Percentiles rank a stretch among this genome's conserved stretches.
Conservation (phyloP, 2,113 vertebrate species). For the Alectura lathami region DNA sequence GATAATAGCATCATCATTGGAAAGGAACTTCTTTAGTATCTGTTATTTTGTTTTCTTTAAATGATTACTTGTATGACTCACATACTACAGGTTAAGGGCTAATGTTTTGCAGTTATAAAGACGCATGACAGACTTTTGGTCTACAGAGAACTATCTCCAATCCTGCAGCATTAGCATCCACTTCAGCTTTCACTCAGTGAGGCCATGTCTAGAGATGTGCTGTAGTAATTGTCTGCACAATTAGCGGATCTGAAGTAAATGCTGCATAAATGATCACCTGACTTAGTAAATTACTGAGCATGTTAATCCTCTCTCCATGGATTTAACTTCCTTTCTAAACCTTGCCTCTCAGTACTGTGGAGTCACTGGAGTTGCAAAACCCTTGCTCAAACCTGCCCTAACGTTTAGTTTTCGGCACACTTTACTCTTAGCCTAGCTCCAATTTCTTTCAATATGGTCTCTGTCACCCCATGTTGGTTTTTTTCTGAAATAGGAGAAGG, state of each 20-base stretch:
- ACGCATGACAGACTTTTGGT: not conserved
- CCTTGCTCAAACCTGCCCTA: not conserved
- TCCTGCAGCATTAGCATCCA: not conserved
- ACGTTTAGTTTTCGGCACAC: not conserved
- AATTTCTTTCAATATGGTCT: not conserved
- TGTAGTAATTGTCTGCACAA: not conserved
- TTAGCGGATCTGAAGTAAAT: not conserved
- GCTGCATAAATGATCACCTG: not conserved
- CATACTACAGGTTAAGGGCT: not conserved
- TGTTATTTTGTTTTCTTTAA: not conserved
- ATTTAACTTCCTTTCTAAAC: not conserved
- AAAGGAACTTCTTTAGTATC: not conserved
- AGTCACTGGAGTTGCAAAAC: not conserved
- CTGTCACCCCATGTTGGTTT: accelerated
- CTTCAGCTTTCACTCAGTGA: not conserved
- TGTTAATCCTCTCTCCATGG: not conserved
- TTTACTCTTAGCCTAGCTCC: not conserved
- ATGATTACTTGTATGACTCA: not conserved
- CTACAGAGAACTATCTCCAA: not conserved
- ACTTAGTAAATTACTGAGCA: not conserved
- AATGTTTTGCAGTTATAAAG: not conserved
- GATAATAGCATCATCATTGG: not conserved
- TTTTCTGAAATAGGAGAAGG: not conserved
- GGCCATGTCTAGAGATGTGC: not conserved
- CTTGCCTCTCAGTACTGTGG: not conserved